These are phyloP conservation scores for Pelobates cultripes DNA, from an alignment of 2,797 vertebrate species.

Conservation along the genomic window DNA sequence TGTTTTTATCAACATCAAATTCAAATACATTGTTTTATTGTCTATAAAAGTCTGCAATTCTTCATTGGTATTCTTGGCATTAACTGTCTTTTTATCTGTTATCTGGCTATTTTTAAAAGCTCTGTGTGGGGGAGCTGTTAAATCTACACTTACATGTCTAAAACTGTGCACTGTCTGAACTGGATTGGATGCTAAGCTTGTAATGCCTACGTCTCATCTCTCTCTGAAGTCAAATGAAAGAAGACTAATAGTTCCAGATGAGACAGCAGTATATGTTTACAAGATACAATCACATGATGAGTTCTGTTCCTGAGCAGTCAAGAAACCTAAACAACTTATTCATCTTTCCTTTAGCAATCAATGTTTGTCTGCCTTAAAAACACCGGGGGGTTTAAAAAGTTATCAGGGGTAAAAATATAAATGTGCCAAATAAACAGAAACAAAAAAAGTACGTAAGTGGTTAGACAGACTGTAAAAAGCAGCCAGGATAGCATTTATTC, in stretches of 20 bases:
- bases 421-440: background rate
- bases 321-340: background rate
- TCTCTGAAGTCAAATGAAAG: slow-evolving; percentile 33
- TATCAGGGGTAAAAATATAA: background rate
- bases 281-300: slow-evolving; percentile 6
- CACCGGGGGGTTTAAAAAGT: too few species aligned
- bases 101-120: too few species aligned
- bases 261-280: slow-evolving; percentile 9
- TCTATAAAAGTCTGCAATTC: too few species aligned
- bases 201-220: slow-evolving; percentile 1
- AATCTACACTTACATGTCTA: slow-evolving; percentile 18
- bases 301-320: too few species aligned
- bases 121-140: background rate
- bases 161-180: slow-evolving; percentile 11
- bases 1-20: too few species aligned
- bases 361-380: too few species aligned
- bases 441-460: background rate
- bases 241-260: slow-evolving; percentile 17
- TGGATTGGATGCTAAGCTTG: slow-evolving; percentile 1
- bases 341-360: too few species aligned
- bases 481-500: background rate
- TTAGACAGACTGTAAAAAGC: background rate
- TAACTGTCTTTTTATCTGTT: too few species aligned
- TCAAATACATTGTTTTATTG: too few species aligned
- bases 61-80: too few species aligned